Conservation (phyloP, 2,888 invertebrate genomes). For the Dryomyza anilis region DNA sequence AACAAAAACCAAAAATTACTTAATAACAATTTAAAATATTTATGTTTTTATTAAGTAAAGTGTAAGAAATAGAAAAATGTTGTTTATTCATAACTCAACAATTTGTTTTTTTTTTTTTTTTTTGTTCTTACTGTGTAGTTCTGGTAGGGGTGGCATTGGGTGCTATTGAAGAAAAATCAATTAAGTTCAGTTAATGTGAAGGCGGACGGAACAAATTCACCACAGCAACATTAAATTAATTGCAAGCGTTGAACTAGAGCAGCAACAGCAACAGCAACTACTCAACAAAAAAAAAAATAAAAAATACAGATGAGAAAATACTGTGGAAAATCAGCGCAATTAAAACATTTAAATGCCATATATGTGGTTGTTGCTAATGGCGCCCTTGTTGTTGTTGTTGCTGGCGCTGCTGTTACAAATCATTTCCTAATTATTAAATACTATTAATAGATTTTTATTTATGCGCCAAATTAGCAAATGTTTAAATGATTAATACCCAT, state of each 20-base stretch:
- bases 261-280: not conserved
- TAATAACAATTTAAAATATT: not conserved
- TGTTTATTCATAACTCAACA: too few species aligned
- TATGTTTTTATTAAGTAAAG: not conserved
- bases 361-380: not conserved
- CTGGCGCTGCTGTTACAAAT: not conserved
- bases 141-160: not conserved
- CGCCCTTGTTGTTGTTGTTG: not conserved
- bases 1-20: not conserved
- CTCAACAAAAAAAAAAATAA: not conserved
- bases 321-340: conserved; percentile 9
- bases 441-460: conserved; percentile 13
- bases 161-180: not conserved
- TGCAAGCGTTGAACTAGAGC: not conserved
- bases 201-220: not conserved
- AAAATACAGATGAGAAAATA: not conserved
- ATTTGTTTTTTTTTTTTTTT: too few species aligned
- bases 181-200: conserved; percentile 7
- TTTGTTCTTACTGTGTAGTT: too few species aligned
- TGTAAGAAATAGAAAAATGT: too few species aligned
- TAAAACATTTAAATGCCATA: conserved; percentile 3
- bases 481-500: too few species aligned
- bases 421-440: conserved; percentile 6
- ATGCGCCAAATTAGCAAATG: not conserved
- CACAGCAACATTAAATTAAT: conserved; percentile 15